Evolutionary conservation across 2,797 vertebrate species (phyloP).

Genomic region (Mormyrops boulengeri): DNA sequence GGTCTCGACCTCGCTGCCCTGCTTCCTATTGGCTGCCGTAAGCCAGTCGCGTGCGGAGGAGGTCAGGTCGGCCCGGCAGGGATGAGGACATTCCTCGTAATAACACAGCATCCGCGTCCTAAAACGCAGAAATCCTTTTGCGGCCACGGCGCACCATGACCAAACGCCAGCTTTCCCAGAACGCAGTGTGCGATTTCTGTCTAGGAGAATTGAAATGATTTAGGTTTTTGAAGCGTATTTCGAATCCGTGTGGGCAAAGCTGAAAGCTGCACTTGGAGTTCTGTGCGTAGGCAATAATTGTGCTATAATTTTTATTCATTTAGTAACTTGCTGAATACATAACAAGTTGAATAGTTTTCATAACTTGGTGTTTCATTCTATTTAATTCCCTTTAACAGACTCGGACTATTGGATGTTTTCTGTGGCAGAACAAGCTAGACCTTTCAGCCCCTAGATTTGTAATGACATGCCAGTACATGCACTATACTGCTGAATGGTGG

Average conservation of each 20-base stretch:
- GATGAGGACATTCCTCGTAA: background rate
- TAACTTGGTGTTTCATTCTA: background rate
- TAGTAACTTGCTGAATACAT: background rate
- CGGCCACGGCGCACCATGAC: background rate
- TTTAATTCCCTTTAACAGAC: background rate
- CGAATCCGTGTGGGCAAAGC: background rate
- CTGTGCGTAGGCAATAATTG: constrained; percentile 6
- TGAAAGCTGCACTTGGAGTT: background rate
- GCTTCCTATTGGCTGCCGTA: background rate
- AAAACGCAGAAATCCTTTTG: background rate
- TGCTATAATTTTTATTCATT: background rate
- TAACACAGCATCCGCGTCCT: background rate
- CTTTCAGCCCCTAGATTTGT: background rate
- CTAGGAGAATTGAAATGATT: background rate
- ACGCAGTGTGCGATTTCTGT: background rate
- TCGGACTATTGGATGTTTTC: background rate
- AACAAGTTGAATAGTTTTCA: background rate
- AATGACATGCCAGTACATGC: background rate
- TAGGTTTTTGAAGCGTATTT: background rate
- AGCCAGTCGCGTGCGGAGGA: background rate
- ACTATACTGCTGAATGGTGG: background rate
- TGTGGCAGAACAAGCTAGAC: background rate
- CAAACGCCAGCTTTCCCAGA: background rate
- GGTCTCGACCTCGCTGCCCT: background rate
- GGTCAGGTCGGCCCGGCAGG: background rate